Base-by-base conservation (phyloP, 2,797 vertebrate species). In the Pipistrellus nathusii region DNA sequence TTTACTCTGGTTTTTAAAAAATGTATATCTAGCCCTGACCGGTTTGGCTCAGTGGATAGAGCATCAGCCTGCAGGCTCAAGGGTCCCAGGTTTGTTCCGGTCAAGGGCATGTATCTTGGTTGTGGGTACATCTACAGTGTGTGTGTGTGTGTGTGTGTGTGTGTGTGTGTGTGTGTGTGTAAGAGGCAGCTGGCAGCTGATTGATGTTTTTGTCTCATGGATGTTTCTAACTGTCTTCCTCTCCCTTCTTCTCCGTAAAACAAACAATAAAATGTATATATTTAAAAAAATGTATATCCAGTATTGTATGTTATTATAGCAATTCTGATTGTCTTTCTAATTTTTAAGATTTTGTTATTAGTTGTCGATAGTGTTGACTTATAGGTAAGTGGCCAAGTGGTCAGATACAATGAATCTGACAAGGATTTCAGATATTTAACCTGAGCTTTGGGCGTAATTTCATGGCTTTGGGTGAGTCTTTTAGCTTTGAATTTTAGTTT, bases 401-500 rank as follows among this genome's bases (percentile, higher is more conserved):
- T 91, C 59, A 51, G 69, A 77, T 88, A 41, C 8, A 92, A 57
- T 78, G 64, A 59, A 83, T 68, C 55, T 82, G 77, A 95, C 66
- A 59, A 78, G 62, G 88, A 77, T 85, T 95, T 96, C 66, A 84
- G 72, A 88, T 64, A 80, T 82, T 87, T 91, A 88, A 80, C 95
- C 46, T 88, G 75, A 96, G 59, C 55, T 92, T 95, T 92, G 55
- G 44, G 66, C 55, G 81, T 93, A 62, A 83, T 90, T 94, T 89
- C 38, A 81, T 87, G 78, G 71, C 51, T 90, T 94, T 80, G 53
- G 25, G 68, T 85, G 48, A 88, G 46, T 83, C 64, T 85, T 84
- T 80, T 91, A 93, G 23, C 73, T 89, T 82, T 91, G 84, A 59
- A 27, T 95, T 93, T 92, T 90, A 84, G 4, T 95, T 88, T 96